These are phyloP conservation scores for Anoncus sp. DNA, from an alignment of 2,888 invertebrate species.

Conservation along the genomic window DNA sequence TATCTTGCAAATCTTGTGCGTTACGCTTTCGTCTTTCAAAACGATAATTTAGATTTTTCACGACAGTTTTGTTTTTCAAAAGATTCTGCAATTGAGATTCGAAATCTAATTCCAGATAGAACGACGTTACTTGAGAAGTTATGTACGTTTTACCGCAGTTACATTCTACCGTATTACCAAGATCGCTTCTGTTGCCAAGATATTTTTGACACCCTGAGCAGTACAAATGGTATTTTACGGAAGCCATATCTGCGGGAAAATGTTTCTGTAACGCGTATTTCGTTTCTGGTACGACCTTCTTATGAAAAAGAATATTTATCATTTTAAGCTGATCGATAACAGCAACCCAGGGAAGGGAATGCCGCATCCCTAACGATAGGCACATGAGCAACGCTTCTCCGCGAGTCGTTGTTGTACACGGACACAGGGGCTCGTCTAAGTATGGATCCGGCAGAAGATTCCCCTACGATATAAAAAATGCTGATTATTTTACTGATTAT, in stretches of 20 bases:
- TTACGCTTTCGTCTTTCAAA: constrained; percentile 2
- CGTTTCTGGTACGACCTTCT: constrained; percentile 37
- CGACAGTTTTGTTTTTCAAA: not conserved
- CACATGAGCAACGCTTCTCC: constrained; percentile 31
- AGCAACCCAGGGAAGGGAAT: constrained; percentile 34
- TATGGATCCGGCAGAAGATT: no score
- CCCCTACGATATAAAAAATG: no score
- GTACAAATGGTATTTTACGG: constrained; percentile 25
- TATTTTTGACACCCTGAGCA: constrained; percentile 24
- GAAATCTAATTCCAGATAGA: constrained; percentile 18
- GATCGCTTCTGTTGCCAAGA: constrained; percentile 22
- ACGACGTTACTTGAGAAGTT: constrained; percentile 1
- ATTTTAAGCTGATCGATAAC: constrained; percentile 37
- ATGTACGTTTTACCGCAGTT: not conserved
- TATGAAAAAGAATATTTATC: constrained; percentile 38
- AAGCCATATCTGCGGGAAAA: constrained; percentile 21
- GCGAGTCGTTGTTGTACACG: constrained; percentile 23
- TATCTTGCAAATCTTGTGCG: constrained; percentile 7
- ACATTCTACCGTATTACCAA: not conserved
- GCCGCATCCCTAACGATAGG: constrained; percentile 23
- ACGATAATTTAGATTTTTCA: constrained; percentile 16
- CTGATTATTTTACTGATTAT: no score
- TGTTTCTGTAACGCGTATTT: constrained; percentile 42
- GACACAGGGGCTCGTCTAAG: constrained; percentile 2
- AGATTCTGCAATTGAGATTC: not conserved